Evolutionary conservation across 2,888 invertebrate genomes (phyloP), one percentile per base, ranked within the genome.

Genomic region (Rhingia campestris): DNA sequence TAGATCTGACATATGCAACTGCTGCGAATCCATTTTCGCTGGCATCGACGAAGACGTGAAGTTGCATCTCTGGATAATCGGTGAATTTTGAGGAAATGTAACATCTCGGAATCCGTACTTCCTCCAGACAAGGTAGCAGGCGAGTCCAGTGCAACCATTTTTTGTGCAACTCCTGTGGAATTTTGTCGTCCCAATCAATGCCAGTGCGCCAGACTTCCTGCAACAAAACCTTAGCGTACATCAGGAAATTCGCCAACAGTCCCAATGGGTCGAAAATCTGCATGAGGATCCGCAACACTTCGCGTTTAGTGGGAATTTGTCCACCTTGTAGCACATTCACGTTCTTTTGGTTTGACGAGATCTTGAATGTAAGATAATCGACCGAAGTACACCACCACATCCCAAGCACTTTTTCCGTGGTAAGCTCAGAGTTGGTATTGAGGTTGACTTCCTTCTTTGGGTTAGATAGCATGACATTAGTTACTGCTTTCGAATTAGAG

Each of bases 241-340:
- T 43, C n/a, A 43, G 14, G 10, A 14, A 56, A 9, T 22, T 56
- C 9, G 14, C 56, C 39, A 56, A 10, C 12, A 56, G 39, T 22
- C 39, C 56, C 14, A 39, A 10, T 4, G 56, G 56, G 39, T 56
- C 56, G 22, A 56, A 56, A 4, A 56, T 56, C 43, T n/a, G 4
- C 59, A 59, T 59, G 9, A 56, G 22, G 2, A 43, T 32, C 6
- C 30, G 32, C 6, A 43, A 4, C n/a, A 41, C 43, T n/a, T 43
- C 32, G n/a, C n/a, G n/a, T n/a, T n/a, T n/a, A n/a, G n/a, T n/a
- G n/a, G n/a, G n/a, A n/a, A n/a, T n/a, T n/a, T n/a, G n/a, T n/a
- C n/a, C n/a, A n/a, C n/a, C n/a, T n/a, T n/a, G n/a, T n/a, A n/a
- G n/a, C n/a, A n/a, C n/a, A n/a, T n/a, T n/a, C n/a, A n/a, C n/a